Percentiles rank a stretch among this genome's conserved stretches.
These are phyloP conservation scores for Galaxias olidus DNA, from an alignment of 2,797 vertebrate species.

Conservation along the genomic window DNA sequence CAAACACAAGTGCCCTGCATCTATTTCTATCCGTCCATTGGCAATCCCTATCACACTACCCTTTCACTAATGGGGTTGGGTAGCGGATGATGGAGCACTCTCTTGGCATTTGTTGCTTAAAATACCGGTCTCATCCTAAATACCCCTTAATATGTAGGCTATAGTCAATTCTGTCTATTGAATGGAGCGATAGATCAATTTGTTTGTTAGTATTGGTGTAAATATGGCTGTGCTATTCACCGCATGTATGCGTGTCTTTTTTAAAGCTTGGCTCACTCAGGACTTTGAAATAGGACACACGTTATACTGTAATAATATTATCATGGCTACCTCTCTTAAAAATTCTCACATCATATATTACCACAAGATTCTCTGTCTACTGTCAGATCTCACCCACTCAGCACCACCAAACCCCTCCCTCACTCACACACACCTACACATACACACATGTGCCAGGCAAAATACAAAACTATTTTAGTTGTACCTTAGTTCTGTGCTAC, in stretches of 20 bases:
- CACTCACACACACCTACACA: background rate
- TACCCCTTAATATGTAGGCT: conserved; percentile 10
- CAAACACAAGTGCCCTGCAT: background rate
- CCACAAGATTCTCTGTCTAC: too few species aligned
- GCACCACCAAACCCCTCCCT: conserved; percentile 26
- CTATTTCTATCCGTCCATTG: conserved; percentile 7
- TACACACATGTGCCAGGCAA: background rate
- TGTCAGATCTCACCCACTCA: conserved; percentile 19
- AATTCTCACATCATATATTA: too few species aligned
- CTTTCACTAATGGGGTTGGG: conserved; percentile 16
- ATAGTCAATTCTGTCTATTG: conserved; percentile 18
- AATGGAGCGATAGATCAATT: background rate
- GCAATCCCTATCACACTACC: background rate
- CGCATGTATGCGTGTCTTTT: too few species aligned
- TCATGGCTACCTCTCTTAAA: too few species aligned
- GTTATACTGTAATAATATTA: too few species aligned
- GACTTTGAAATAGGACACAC: too few species aligned
- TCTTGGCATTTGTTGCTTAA: conserved; percentile 46
- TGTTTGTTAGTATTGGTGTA: too few species aligned
- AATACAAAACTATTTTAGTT: too few species aligned
- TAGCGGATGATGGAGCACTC: conserved; percentile 23
- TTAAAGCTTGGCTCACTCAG: too few species aligned
- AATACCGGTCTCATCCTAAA: conserved; percentile 41
- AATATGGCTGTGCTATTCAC: too few species aligned
- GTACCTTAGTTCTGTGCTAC: background rate